Conservation (phyloP, 2,113 vertebrate genomes). For the Cairina moschata region DNA sequence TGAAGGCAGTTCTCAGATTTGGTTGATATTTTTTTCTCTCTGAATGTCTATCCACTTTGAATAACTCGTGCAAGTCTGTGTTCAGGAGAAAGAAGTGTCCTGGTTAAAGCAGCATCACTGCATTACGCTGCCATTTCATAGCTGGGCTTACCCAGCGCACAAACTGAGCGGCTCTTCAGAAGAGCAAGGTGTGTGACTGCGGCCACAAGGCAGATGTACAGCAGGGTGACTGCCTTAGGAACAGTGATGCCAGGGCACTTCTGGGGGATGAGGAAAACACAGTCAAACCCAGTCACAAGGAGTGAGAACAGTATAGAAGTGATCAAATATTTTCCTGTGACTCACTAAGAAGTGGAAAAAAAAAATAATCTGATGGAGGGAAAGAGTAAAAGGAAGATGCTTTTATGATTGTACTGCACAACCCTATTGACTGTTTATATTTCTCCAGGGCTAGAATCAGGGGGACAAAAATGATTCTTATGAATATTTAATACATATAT, state of each 20-base stretch:
- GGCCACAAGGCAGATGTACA: fast-evolving
- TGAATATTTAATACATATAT: constrained; percentile 11
- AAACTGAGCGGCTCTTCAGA: background rate
- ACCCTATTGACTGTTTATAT: background rate
- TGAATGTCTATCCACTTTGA: background rate
- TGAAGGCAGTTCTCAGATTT: fast-evolving
- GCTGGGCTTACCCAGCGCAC: background rate
- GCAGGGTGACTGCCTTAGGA: background rate
- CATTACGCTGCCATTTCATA: background rate
- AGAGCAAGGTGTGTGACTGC: background rate
- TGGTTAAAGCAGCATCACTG: background rate
- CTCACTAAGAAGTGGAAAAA: background rate
- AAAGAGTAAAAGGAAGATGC: background rate
- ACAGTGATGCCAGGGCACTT: background rate
- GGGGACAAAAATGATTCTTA: background rate
- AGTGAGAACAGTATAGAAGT: background rate
- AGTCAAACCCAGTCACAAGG: fast-evolving
- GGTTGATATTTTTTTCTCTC: background rate
- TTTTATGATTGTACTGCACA: background rate
- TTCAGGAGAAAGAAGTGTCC: background rate
- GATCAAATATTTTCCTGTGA: background rate
- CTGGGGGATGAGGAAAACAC: background rate
- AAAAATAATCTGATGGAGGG: background rate
- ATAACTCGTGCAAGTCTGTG: background rate
- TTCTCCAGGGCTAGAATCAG: background rate